Conservation (phyloP, 64 coral and sea anemone species). For the Hydrozoanthus tunicans region DNA sequence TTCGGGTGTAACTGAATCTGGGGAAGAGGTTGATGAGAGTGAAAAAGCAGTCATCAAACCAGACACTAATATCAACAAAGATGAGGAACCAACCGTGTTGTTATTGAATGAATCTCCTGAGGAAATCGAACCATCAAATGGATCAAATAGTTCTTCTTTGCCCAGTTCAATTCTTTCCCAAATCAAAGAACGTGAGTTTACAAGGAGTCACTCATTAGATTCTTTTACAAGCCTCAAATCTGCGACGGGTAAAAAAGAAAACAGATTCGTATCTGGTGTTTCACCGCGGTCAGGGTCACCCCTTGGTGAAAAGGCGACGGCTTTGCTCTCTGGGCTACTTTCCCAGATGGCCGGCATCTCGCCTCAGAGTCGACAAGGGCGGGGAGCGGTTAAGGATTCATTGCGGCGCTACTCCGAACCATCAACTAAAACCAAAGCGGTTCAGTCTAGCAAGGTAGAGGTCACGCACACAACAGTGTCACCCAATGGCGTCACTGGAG, state of each 20-base stretch:
- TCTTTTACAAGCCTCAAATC: constrained; percentile 9
- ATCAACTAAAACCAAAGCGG: neutral
- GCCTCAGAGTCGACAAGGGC: neutral
- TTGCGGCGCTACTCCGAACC: neutral
- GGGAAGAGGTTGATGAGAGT: neutral
- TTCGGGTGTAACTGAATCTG: neutral
- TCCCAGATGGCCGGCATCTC: constrained; percentile 37
- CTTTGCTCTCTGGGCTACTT: constrained; percentile 20
- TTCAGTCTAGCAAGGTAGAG: neutral
- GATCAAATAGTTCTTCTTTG: constrained; percentile 21
- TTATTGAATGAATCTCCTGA: neutral
- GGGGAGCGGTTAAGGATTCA: neutral
- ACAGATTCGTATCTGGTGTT: neutral
- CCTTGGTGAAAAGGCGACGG: constrained; percentile 22
- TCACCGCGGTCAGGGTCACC: constrained; percentile 27
- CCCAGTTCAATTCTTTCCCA: constrained; percentile 29
- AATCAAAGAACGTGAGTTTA: constrained; percentile 24
- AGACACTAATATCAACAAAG: neutral
- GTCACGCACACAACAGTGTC: neutral
- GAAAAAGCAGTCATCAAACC: neutral
- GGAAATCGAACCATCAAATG: neutral
- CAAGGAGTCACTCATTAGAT: constrained; percentile 33
- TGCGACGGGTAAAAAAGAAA: neutral
- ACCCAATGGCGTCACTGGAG: neutral
- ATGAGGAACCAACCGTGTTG: neutral